Base-by-base conservation (phyloP, 1,140 invertebrate species). In the Zaprionus kolodkinae region DNA sequence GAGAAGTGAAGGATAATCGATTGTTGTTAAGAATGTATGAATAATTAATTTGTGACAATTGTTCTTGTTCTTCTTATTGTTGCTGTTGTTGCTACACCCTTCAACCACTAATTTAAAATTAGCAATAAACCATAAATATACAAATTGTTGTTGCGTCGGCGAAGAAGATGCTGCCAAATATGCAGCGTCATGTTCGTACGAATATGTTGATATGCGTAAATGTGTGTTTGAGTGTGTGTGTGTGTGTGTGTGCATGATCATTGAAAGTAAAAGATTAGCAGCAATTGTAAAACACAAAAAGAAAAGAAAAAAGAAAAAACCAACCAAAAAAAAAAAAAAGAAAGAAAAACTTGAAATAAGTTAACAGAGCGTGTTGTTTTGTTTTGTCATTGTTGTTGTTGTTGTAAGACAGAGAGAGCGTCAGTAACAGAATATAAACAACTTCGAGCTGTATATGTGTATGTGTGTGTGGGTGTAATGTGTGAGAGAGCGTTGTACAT, bases 341-440 rank as follows among this genome's bases (percentile, higher is more conserved):
- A 21, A 73, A 64, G 33, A 75, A 54, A 57, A 78, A 65, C 66
- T 77, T 63, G 15, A 25, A 74, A 56, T 65, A 68, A 66, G 55
- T 87, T 76, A 65, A 82, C 67, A 73, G 69, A 77, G 60, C 64
- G 60, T 76, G 69, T 75, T 52, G 56, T 45, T 6, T 40, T n/a
- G 13, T 15, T 15, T 45, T 15, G 27, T 45, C n/a, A n/a, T 40
- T 63, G 70, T 45, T 68, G 45, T 36, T 56, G 64, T 55, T 45
- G 30, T 70, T 54, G 45, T 68, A 21, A 68, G 33, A 75, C 21
- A 64, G 38, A 40, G 50, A 61, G 70, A 64, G 63, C 65, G 43
- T 15, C 17, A 71, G n/a, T 64, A 50, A 80, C 56, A 73, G 48
- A 71, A 66, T 60, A 52, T 64, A 71, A 52, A 76, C 54, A 81